Evolutionary conservation across 2,888 invertebrate genomes (phyloP), one percentile per base, ranked within the genome.

Genomic region (Steromphala cineraria): DNA sequence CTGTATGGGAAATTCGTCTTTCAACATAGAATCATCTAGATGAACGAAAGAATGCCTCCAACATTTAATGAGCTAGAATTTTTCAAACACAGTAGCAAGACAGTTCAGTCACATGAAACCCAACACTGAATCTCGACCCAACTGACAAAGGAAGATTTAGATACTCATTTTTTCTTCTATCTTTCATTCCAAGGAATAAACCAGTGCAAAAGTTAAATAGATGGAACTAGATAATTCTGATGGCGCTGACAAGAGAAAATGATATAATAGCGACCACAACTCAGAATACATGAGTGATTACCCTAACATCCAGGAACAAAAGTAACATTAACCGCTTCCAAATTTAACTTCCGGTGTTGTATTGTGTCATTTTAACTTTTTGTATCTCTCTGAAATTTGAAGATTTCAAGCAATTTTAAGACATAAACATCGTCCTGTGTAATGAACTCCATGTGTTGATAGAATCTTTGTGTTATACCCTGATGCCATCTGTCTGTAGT

Each of bases 261-360:
- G 71, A 40, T 40, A 71, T 71, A 71, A 71, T 71, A 71, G 71
- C 15, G 17, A 28, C 31, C 0, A 15, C 19, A 13, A 36, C 36
- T 31, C 10, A 17, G 71, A 71, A 36, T 36, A 36, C 3, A 36
- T 19, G 40, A 36, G 71, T 28, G 28, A 71, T 71, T 19, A n/a
- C 28, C 31, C 10, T n/a, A 36, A 71, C 71, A 71, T 71, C 19
- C 31, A 71, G 36, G 5, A 31, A 36, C 71, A 71, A 36, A 19
- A 36, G 71, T 36, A 71, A 71, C 40, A 19, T 40, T 36, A 71
- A 28, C 36, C 8, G 31, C 19, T 71, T 71, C 36, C 10, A 71
- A 71, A 36, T 71, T 36, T 71, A 19, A 71, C 71, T 71, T 71
- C 71, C 71, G 71, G 71, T 71, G 31, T 36, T 31, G 71, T 36